A percentile compares a stretch with the other conserved stretches of the same genome.
phyloP scores from a whole-genome alignment of 2,113 vertebrate species.

The Australoheros scitulus region DNA sequence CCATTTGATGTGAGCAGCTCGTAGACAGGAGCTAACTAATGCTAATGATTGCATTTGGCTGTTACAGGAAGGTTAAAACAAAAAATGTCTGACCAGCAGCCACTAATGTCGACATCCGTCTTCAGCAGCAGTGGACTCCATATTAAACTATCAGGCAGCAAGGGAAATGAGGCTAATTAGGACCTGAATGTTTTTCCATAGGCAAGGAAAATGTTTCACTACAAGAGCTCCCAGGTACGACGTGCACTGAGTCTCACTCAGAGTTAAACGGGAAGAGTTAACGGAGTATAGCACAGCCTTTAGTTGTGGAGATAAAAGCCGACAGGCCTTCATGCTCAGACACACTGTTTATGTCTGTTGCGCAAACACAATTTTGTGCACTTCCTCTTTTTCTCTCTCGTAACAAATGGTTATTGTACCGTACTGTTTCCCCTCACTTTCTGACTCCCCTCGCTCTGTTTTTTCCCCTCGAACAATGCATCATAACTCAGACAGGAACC shows the following conservation, averaged over 20 bases:
- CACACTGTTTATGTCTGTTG: constrained; percentile 8
- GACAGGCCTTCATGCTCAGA: neutral
- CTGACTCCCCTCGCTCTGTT: neutral
- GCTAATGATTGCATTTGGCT: neutral
- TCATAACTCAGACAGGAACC: constrained; percentile 64
- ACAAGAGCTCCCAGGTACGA: neutral
- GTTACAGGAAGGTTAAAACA: accelerated
- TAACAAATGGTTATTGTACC: constrained; percentile 54
- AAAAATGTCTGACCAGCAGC: neutral
- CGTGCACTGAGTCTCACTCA: neutral
- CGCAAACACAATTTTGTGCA: constrained; percentile 34
- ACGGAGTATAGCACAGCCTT: neutral
- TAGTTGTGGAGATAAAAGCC: neutral
- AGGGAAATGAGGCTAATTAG: neutral
- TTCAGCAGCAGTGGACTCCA: neutral
- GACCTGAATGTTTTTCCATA: neutral
- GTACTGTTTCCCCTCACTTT: constrained; percentile 2
- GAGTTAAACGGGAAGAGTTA: neutral
- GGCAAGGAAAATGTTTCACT: neutral
- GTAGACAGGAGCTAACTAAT: neutral
- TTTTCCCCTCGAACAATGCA: constrained; percentile 60
- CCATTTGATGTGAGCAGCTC: too few relatives aligned
- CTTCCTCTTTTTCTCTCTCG: constrained; percentile 54
- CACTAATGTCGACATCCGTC: neutral
- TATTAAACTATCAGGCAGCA: accelerated